These are phyloP conservation scores for Ericerus pela DNA, from an alignment of 1,140 invertebrate species.

Conservation along the genomic window DNA sequence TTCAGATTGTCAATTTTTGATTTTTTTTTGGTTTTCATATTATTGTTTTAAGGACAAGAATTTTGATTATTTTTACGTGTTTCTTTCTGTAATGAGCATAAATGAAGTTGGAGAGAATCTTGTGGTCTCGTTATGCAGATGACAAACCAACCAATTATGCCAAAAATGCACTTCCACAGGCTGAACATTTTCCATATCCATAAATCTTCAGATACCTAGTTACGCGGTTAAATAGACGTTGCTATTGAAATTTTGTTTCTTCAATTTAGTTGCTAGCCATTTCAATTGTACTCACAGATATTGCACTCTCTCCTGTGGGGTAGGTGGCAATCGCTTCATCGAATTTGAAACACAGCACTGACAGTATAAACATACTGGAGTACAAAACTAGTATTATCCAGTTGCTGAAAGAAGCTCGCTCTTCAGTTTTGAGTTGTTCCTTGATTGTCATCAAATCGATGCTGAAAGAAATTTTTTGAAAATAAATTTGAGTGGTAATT, in stretches of 20 bases:
- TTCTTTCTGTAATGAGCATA: neutral
- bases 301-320: neutral
- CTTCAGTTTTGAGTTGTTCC: neutral
- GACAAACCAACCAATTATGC: neutral
- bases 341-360: conserved; percentile 1
- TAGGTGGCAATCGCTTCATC: neutral
- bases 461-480: neutral
- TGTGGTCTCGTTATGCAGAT: conserved; percentile 1
- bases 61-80: conserved; percentile 1
- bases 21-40: too few relatives aligned
- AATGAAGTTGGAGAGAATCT: neutral
- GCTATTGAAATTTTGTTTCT: neutral
- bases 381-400: neutral
- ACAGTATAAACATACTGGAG: neutral
- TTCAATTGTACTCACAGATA: neutral
- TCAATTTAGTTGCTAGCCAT: neutral
- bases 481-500: neutral
- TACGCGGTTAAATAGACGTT: neutral
- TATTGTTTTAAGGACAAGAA: too few relatives aligned
- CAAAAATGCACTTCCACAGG: conserved; percentile 1
- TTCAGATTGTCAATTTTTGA: too few relatives aligned
- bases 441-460: neutral
- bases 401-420: neutral
- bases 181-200: neutral
- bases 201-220: neutral